Evolutionary conservation across 2,888 invertebrate species (phyloP).

Genomic region (Neoitamus cyanurus): DNA sequence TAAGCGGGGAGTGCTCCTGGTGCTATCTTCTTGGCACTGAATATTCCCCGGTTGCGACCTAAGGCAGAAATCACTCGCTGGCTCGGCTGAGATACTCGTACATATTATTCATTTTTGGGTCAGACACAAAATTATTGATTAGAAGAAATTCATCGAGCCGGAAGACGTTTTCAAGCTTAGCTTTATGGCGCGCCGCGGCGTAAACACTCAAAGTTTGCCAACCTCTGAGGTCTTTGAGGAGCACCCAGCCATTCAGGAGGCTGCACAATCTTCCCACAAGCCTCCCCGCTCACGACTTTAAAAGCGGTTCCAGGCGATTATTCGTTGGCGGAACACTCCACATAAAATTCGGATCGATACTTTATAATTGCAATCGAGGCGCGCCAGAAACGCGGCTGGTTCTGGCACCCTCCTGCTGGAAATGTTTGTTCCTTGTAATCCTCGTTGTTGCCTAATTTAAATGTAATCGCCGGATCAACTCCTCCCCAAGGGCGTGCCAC

Average conservation of each 20-base stretch:
- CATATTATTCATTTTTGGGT: slow-evolving; percentile 38
- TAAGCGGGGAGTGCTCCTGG: background rate
- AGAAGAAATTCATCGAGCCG: slow-evolving; percentile 24
- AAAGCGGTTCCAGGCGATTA: background rate
- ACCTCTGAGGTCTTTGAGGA: background rate
- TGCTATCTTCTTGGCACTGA: slow-evolving; percentile 19
- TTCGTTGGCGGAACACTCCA: background rate
- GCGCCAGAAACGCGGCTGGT: background rate
- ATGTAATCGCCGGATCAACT: background rate
- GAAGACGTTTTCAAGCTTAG: slow-evolving; percentile 6
- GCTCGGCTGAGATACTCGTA: slow-evolving; percentile 1
- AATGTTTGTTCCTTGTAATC: slow-evolving; percentile 13
- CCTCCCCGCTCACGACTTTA: background rate
- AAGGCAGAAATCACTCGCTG: slow-evolving; percentile 3
- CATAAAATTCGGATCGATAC: background rate
- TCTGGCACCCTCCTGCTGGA: background rate
- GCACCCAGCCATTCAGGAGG: background rate
- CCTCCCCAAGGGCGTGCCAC: background rate
- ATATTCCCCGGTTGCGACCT: background rate
- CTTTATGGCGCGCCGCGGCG: background rate
- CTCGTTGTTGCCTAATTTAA: slow-evolving; percentile 16
- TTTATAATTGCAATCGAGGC: background rate
- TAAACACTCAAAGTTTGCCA: background rate
- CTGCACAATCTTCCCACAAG: background rate
- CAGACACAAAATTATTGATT: slow-evolving; percentile 37